Evolutionary conservation across 2,888 invertebrate genomes (phyloP).

Genomic region (Ctena decussata): DNA sequence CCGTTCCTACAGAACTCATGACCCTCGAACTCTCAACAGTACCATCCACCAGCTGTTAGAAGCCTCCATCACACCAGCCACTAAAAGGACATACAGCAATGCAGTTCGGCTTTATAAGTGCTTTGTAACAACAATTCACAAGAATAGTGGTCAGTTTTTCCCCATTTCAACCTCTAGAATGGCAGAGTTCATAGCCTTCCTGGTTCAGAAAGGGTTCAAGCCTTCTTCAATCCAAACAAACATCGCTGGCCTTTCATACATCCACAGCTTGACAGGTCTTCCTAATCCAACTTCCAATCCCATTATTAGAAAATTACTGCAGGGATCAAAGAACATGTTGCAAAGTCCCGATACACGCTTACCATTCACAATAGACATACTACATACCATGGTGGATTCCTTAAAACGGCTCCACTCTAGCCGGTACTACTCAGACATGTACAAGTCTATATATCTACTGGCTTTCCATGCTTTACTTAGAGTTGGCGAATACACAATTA

Average conservation of each 20-base stretch:
- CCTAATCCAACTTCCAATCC: neutral
- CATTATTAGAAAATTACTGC: neutral
- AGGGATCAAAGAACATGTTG: too few relatives aligned
- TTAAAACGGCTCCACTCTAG: too few relatives aligned
- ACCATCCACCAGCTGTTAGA: neutral
- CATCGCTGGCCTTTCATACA: neutral
- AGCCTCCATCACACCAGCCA: neutral
- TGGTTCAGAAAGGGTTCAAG: neutral
- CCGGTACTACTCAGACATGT: too few relatives aligned
- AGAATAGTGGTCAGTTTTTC: neutral
- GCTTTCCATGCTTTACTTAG: too few relatives aligned
- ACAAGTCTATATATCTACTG: too few relatives aligned
- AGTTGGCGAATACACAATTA: too few relatives aligned
- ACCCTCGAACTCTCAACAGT: neutral
- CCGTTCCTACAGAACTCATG: neutral
- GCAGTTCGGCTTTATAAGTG: neutral
- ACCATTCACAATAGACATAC: too few relatives aligned
- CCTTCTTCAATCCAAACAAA: neutral
- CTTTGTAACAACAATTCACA: neutral
- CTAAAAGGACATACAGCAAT: neutral
- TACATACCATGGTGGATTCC: too few relatives aligned
- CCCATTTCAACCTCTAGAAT: neutral
- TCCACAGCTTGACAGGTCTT: neutral
- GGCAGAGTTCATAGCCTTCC: neutral
- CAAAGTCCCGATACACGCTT: too few relatives aligned